Percentiles rank a stretch among this genome's conserved stretches.
Evolutionary conservation across 2,888 invertebrate genomes (phyloP).

Genomic region (Agrotis ipsilon): DNA sequence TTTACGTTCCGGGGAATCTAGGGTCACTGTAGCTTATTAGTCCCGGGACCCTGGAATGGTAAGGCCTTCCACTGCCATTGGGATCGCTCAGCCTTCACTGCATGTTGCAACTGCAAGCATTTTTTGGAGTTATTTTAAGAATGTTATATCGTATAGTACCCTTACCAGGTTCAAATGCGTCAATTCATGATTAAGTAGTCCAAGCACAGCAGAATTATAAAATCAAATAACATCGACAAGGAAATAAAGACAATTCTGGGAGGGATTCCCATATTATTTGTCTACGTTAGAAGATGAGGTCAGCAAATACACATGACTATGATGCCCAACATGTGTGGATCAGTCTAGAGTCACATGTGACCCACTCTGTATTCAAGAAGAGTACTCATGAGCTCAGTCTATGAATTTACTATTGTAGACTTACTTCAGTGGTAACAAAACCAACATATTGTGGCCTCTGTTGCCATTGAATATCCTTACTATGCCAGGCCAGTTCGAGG

Average conservation of each 20-base stretch:
- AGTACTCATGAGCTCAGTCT: constrained; percentile 29
- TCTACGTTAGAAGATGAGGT: constrained; percentile 31
- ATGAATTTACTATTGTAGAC: constrained; percentile 17
- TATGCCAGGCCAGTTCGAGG: not conserved
- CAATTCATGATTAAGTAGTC: not conserved
- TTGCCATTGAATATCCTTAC: not conserved
- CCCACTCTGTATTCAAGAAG: constrained; percentile 41
- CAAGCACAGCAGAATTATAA: not conserved
- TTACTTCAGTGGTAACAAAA: not conserved
- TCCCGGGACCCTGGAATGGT: too few relatives aligned
- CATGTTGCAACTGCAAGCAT: too few relatives aligned
- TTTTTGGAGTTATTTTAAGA: too few relatives aligned
- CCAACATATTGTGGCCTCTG: not conserved
- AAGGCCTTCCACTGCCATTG: too few relatives aligned
- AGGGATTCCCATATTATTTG: constrained; percentile 26
- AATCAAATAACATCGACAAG: constrained; percentile 1
- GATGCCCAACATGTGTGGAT: constrained; percentile 12
- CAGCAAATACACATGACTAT: constrained; percentile 25
- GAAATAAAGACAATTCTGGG: constrained; percentile 25
- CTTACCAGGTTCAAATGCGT: not conserved
- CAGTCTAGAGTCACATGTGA: constrained; percentile 16
- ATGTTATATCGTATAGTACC: too few relatives aligned
- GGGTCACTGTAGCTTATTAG: too few relatives aligned
- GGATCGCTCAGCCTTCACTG: too few relatives aligned
- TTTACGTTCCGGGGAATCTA: too few relatives aligned